A percentile compares a stretch with the other conserved stretches of the same genome.
phyloP scores from a whole-genome alignment of 1,140 invertebrate genomes.

The Drusus annulatus region DNA sequence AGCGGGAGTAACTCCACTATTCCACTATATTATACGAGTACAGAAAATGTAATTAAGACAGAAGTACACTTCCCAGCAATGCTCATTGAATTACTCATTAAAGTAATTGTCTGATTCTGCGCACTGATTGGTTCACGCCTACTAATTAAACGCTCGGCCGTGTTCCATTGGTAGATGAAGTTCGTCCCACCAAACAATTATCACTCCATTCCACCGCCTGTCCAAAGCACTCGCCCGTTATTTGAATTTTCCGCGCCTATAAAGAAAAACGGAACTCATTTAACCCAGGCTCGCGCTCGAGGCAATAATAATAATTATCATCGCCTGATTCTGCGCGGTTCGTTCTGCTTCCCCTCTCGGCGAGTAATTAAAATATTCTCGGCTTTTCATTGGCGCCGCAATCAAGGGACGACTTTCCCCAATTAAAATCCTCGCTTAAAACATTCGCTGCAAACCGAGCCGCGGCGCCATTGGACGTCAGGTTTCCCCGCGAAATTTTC shows the following conservation, averaged over 20 bases:
- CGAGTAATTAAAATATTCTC: constrained; percentile 31
- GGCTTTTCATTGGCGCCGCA: not conserved
- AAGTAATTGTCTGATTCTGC: not conserved
- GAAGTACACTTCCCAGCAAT: not conserved
- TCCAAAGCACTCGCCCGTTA: not conserved
- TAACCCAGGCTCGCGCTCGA: not conserved
- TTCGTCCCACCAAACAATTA: not conserved
- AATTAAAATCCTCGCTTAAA: constrained; percentile 32
- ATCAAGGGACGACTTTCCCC: constrained; percentile 28
- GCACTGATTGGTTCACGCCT: constrained; percentile 20
- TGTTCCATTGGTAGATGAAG: constrained; percentile 8
- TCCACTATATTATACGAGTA: too few relatives aligned
- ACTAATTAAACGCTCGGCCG: not conserved
- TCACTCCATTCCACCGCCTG: not conserved
- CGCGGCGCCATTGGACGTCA: not conserved
- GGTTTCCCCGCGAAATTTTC: constrained; percentile 23
- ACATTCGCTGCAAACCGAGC: not conserved
- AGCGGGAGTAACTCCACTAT: too few relatives aligned
- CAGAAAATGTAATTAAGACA: too few relatives aligned
- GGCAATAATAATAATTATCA: too few relatives aligned
- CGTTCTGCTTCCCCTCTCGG: not conserved
- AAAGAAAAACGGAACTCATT: constrained; percentile 10
- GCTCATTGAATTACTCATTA: not conserved
- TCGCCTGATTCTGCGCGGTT: constrained; percentile 14
- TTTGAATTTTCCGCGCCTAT: not conserved